Evolutionary conservation across 2,797 vertebrate species (phyloP), one percentile per base, ranked within the genome.

Genomic region (Neomorphus geoffroyi): DNA sequence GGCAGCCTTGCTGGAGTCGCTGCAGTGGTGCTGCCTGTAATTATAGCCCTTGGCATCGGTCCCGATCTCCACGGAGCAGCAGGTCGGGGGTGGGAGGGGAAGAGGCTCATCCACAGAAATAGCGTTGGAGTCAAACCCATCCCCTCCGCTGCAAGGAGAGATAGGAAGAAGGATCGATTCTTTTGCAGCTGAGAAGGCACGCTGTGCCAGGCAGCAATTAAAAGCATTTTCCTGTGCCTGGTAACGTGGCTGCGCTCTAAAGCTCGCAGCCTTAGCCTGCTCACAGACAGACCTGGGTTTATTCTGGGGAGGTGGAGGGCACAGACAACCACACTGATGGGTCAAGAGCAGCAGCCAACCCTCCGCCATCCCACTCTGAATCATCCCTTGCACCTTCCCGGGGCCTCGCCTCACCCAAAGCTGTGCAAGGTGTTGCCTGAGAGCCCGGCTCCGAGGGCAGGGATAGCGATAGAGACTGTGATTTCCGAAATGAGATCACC

Each of bases 121-220:
- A 21, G 32, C 54, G 16, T 60, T 37, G 39, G 35, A 88, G 69
- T 60, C 7, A 71, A 92, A 85, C 85, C 64, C 77, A 50, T 18
- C 87, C 37, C 88, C 62, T 74, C 22, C 16, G 1, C 72, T 82
- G 43, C 73, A 65, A 39, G 90, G 91, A 46, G 28, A 48, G 79
- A 45, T 67, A 41, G 84, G 77, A 65, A 57, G 86, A 58, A 51
- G 64, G 87, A 82, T 75, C n/a, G 6, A 35, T 91, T 92, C 61
- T 94, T 60, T 32, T 61, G 82, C 86, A 94, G 92, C 89, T 93
- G 77, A 95, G 92, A 93, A 41, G 3, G 65, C 90, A 66, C 58
- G 33, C 64, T 57, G 79, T 92, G 88, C 83, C 95, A 95, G 91
- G 22, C 86, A 61, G 66, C n/a, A 80, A 73, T 23, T 90, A 81